Evolutionary conservation across 2,797 vertebrate species (phyloP).

Genomic region (Tarsius wallacei): DNA sequence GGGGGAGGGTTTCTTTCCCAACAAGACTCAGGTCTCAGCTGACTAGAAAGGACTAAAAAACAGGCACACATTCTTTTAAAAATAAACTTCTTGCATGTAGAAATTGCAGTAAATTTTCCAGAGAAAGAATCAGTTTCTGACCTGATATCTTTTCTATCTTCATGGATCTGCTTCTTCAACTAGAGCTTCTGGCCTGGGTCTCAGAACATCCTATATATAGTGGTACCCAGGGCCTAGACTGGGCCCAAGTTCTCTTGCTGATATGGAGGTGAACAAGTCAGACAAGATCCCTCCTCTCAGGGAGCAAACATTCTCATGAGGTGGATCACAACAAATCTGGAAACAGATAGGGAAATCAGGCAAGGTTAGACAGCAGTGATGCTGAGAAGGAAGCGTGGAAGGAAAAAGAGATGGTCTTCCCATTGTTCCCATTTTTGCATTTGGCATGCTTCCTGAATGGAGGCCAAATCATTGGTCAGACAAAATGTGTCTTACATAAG

Average conservation of each 20-base stretch:
- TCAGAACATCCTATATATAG: not conserved
- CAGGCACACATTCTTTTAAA: not conserved
- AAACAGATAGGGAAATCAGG: not conserved
- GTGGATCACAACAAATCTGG: too few relatives aligned
- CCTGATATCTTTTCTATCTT: not conserved
- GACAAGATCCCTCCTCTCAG: not conserved
- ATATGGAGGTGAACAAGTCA: not conserved
- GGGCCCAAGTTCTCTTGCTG: not conserved
- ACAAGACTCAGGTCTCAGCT: not conserved
- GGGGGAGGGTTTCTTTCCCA: not conserved
- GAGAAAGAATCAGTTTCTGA: not conserved
- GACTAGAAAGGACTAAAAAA: not conserved
- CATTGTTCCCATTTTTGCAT: not conserved
- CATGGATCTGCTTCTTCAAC: not conserved
- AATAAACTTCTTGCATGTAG: not conserved
- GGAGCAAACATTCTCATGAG: not conserved
- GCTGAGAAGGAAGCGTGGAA: accelerated
- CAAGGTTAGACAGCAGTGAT: not conserved
- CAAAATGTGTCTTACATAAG: not conserved
- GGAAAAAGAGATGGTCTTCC: not conserved
- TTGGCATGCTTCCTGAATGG: not conserved
- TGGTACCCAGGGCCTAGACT: not conserved
- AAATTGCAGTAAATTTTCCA: not conserved
- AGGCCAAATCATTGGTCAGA: not conserved
- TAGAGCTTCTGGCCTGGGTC: not conserved